Percentiles rank a stretch among this genome's conserved stretches.
phyloP scores from a whole-genome alignment of 2,797 vertebrate species.

The Acestrorhynchus altus region DNA sequence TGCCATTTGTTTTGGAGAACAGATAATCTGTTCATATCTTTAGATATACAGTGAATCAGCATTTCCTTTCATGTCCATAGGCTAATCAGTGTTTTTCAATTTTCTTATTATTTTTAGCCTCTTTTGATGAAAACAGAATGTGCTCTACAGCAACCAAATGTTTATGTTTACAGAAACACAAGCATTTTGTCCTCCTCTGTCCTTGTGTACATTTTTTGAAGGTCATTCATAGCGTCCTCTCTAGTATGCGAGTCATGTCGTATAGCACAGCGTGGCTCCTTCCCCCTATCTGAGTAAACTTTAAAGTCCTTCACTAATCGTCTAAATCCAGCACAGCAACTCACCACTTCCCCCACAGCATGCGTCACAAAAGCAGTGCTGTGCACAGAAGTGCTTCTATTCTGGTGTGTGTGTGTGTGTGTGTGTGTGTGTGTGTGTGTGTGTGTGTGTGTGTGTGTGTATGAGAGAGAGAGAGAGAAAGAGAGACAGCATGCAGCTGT shows the following conservation, averaged over 20 bases:
- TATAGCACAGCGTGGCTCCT: conserved; percentile 32
- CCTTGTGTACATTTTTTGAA: conserved; percentile 13
- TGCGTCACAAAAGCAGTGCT: conserved; percentile 51
- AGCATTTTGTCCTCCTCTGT: not conserved
- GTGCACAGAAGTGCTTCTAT: conserved; percentile 60
- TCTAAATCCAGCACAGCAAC: conserved; percentile 77
- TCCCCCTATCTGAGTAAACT: conserved; percentile 64
- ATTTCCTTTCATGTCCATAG: conserved; percentile 1
- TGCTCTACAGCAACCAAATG: too few species aligned
- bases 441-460: conserved; percentile 30
- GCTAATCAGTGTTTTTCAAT: not conserved
- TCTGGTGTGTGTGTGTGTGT: conserved; percentile 46
- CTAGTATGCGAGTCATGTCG: conserved; percentile 48
- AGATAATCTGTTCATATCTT: conserved; percentile 72
- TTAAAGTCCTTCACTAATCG: conserved; percentile 61
- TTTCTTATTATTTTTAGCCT: not conserved
- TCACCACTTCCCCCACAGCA: conserved; percentile 60
- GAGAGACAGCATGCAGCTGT: conserved; percentile 44
- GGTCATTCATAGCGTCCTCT: conserved; percentile 7
- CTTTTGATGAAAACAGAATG: not conserved
- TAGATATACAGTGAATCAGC: conserved; percentile 48
- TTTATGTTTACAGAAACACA: not conserved
- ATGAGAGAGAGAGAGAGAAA: conserved; percentile 32
- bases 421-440: conserved; percentile 33
- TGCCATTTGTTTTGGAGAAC: conserved; percentile 66